Evolutionary conservation across 2,888 invertebrate genomes (phyloP).

Genomic region (Vannuccia rotundouncinata): DNA sequence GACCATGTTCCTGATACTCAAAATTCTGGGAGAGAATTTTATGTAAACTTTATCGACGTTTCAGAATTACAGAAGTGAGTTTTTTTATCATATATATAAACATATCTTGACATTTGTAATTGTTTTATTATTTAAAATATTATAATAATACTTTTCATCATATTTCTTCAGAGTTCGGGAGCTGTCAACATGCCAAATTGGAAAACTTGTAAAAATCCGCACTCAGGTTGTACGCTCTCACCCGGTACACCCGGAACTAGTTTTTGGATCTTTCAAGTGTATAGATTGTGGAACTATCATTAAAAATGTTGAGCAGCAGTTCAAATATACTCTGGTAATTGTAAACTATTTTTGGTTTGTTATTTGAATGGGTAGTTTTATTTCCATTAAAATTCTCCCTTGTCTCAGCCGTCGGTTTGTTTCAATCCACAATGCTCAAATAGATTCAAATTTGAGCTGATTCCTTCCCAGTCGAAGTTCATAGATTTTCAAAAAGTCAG

Average conservation of each 20-base stretch:
- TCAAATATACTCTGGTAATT: constrained; percentile 70
- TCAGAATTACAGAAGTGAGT: constrained; percentile 29
- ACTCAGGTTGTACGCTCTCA: constrained; percentile 87
- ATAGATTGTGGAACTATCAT: constrained; percentile 77
- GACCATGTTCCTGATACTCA: constrained; percentile 30
- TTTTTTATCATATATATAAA: neutral
- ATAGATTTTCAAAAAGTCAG: constrained; percentile 96
- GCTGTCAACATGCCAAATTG: constrained; percentile 61
- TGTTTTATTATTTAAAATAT: too few relatives aligned
- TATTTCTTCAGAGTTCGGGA: constrained; percentile 37
- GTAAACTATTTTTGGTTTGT: neutral
- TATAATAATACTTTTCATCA: too few relatives aligned
- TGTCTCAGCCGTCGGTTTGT: constrained; percentile 79
- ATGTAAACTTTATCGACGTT: constrained; percentile 34
- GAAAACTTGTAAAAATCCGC: constrained; percentile 82
- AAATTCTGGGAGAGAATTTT: constrained; percentile 35
- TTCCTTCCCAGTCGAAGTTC: constrained; percentile 85
- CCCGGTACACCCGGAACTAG: constrained; percentile 94
- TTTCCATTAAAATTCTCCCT: constrained; percentile 4
- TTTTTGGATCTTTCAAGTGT: constrained; percentile 78
- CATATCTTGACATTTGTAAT: too few relatives aligned
- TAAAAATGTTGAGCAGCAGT: constrained; percentile 91
- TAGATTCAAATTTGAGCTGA: constrained; percentile 77
- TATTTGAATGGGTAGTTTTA: neutral
- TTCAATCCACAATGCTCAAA: constrained; percentile 91